A percentile compares a stretch with the other conserved stretches of the same genome.
Conservation (phyloP, 2,113 vertebrate species). For the Porphyrio hochstetteri region DNA sequence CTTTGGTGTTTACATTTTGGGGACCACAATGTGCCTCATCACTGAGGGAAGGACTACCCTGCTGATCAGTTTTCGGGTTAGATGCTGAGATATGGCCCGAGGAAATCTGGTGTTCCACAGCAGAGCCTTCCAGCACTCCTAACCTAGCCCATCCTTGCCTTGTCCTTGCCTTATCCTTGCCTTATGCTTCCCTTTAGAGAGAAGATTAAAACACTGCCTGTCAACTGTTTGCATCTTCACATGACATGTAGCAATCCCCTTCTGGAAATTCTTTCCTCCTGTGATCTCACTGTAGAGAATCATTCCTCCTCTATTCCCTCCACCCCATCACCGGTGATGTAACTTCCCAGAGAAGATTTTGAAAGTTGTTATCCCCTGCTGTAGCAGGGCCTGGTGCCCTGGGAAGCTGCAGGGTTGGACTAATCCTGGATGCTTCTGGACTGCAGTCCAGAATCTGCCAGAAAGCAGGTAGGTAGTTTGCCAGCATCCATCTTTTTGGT, state of each 20-base stretch:
- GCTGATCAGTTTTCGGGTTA: background rate
- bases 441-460: background rate
- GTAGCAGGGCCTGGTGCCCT: background rate
- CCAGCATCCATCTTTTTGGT: constrained; percentile 2
- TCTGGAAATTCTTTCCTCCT: background rate
- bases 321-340: background rate
- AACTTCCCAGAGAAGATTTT: background rate
- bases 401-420: background rate
- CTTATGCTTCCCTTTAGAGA: background rate
- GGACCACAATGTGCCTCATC: background rate
- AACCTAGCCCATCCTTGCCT: background rate
- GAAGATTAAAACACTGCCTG: background rate
- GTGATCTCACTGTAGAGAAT: background rate
- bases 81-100: background rate
- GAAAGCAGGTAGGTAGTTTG: background rate
- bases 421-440: background rate
- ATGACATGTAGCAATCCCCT: background rate
- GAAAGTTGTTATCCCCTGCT: background rate
- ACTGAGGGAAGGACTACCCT: background rate
- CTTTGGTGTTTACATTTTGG: background rate
- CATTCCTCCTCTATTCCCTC: background rate
- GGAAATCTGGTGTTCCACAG: background rate
- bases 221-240: background rate
- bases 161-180: background rate
- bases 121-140: background rate